Conservation (phyloP, 2,797 vertebrate species). For the Dromococcyx pavoninus region DNA sequence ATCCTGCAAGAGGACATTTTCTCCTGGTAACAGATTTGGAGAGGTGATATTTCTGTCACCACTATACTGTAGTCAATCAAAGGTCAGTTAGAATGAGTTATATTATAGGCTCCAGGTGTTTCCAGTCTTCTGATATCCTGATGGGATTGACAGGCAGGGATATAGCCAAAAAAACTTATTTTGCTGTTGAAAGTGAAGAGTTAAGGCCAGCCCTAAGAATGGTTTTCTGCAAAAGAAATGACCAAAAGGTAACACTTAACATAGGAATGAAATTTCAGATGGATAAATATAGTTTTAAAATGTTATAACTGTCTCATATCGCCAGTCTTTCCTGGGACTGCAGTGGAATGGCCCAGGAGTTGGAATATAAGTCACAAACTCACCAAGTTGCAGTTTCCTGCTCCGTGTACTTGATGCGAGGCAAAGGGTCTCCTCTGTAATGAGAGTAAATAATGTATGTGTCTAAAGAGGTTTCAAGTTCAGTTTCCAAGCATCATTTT, state of each 20-base stretch:
- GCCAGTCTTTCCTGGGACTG: not conserved
- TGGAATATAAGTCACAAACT: constrained; percentile 3
- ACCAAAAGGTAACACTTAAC: not conserved
- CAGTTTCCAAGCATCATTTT: not conserved
- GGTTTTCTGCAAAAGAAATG: not conserved
- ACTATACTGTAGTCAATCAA: not conserved
- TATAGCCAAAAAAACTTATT: not conserved
- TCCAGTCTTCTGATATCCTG: not conserved
- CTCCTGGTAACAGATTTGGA: not conserved
- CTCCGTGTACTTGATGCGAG: constrained; percentile 79
- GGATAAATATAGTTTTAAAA: not conserved
- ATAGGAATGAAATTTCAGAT: not conserved
- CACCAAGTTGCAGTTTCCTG: constrained; percentile 85
- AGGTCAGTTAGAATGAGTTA: not conserved
- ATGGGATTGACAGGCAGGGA: not conserved
- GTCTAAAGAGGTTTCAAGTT: not conserved
- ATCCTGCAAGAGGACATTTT: not conserved
- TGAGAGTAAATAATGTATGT: not conserved
- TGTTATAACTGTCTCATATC: not conserved
- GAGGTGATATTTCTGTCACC: not conserved
- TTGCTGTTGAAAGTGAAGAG: not conserved
- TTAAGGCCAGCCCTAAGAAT: not conserved
- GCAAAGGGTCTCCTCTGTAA: constrained; percentile 80
- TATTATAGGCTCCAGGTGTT: not conserved
- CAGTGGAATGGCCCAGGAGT: not conserved